phyloP scores from a whole-genome alignment of 2,888 invertebrate species.

The Chalcosyrphus nemorum region DNA sequence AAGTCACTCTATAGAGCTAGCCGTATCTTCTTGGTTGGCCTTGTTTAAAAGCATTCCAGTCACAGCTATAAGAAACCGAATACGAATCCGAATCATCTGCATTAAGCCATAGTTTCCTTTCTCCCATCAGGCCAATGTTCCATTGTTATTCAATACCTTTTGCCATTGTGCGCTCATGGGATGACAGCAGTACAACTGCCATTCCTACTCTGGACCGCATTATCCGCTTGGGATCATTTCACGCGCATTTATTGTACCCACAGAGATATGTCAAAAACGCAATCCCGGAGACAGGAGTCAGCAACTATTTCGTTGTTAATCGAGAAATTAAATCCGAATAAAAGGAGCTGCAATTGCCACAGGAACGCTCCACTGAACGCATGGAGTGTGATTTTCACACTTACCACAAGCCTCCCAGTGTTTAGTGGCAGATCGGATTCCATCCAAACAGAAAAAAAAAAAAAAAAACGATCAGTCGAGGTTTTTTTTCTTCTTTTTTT shows the following conservation, averaged over 20 bases:
- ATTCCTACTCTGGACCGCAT: slow-evolving; percentile 46
- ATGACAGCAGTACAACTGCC: slow-evolving; percentile 33
- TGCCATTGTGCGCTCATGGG: slow-evolving; percentile 42
- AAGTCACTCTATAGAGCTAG: slow-evolving; percentile 43
- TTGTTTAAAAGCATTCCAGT: slow-evolving; percentile 64
- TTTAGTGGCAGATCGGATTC: slow-evolving; percentile 53
- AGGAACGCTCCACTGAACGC: background rate
- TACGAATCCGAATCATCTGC: slow-evolving; percentile 25
- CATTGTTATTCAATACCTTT: slow-evolving; percentile 21
- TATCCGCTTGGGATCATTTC: slow-evolving; percentile 60
- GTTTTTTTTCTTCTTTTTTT: background rate
- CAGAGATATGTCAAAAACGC: slow-evolving; percentile 49
- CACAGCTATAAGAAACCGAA: slow-evolving; percentile 13
- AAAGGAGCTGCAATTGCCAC: slow-evolving; percentile 49
- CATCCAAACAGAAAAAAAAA: slow-evolving; percentile 15
- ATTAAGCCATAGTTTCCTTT: slow-evolving; percentile 44
- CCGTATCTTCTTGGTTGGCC: slow-evolving; percentile 27
- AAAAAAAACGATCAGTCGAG: background rate
- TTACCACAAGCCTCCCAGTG: slow-evolving; percentile 40
- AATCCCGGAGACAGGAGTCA: slow-evolving; percentile 34
- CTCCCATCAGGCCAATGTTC: slow-evolving; percentile 1
- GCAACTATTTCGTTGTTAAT: slow-evolving; percentile 47
- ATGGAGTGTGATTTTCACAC: slow-evolving; percentile 33
- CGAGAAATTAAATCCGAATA: slow-evolving; percentile 66
- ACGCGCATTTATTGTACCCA: slow-evolving; percentile 33